These are phyloP conservation scores for Trypoxylon attenuatum DNA, from an alignment of 2,888 invertebrate genomes.

Conservation along the genomic window DNA sequence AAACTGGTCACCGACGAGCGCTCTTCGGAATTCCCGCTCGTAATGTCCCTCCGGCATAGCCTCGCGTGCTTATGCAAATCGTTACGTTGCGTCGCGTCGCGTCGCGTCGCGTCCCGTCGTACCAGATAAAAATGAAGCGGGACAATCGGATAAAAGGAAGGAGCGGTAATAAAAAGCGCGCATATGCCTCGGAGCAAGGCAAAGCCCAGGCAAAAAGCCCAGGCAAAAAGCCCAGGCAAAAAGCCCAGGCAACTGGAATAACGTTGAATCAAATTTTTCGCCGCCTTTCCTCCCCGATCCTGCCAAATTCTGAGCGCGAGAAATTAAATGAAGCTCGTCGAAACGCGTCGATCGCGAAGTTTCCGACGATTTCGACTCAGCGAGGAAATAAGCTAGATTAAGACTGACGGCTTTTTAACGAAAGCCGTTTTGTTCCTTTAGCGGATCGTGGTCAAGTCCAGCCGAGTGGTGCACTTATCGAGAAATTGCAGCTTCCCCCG, in stretches of 20 bases:
- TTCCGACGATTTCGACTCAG: constrained; percentile 3
- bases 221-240: neutral
- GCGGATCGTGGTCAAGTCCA: constrained; percentile 7
- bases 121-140: neutral
- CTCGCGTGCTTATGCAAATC: neutral
- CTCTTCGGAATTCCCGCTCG: too few species aligned
- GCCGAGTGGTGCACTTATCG: constrained; percentile 33
- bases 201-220: neutral
- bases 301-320: constrained; percentile 1
- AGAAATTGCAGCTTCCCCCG: constrained; percentile 35
- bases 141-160: too few species aligned
- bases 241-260: neutral
- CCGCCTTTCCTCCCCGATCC: neutral
- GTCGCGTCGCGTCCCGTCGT: too few species aligned
- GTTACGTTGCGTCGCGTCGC: too few species aligned
- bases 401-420: constrained; percentile 46
- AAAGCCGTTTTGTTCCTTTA: constrained; percentile 14
- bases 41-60: too few species aligned
- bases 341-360: constrained; percentile 8
- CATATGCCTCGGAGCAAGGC: neutral
- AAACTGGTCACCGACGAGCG: too few species aligned
- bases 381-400: constrained; percentile 42
- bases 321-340: constrained; percentile 18
- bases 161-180: too few species aligned
- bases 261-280: neutral